Evolutionary conservation across 2,797 vertebrate species (phyloP), one percentile per base, ranked within the genome.

Genomic region (Alectoris magna): DNA sequence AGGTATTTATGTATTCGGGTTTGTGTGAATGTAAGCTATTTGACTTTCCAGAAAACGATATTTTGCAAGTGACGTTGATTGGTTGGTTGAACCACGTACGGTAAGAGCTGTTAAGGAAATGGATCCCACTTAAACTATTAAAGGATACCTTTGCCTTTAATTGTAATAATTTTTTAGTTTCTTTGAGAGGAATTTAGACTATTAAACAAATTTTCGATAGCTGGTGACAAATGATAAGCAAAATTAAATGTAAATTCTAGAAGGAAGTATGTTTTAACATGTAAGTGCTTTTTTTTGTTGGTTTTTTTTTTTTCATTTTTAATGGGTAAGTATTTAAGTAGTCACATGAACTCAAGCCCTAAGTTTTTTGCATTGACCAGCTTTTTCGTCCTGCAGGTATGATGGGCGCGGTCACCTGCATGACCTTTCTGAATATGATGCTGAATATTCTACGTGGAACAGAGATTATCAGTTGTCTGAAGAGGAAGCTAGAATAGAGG

Each of bases 1-100:
- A 99, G 99, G 99, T 99, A 99, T 99, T 99, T 99, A 99, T 99
- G 99, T 99, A 98, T 98, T 99, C 98, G 99, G 99, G 99, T 99
- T 99, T 99, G 99, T 99, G 99, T 99, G 99, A 99, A 99, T 99
- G 99, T 99, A 98, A 98, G 97, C 97, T 97, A 97, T 97, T 97
- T 98, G 97, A 97, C 97, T 97, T 97, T 96, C 92, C 97, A 97
- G 97, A 97, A 97, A 97, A 97, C 96, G 93, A 7, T 97, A 96
- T 97, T 97, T 97, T 96, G 94, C 97, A 97, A 97, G 96, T 97
- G 97, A 71, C 96, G 97, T 96, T 98, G 96, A 97, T 96, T 98
- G 97, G 97, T 98, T 98, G 97, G 97, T 97, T 98, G 98, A 98
- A 98, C 98, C 98, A 98, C 98, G 98, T 98, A 98, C 98, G 99